Evolutionary conservation across 2,797 vertebrate genomes (phyloP).

Genomic region (Intellagama lesueurii): DNA sequence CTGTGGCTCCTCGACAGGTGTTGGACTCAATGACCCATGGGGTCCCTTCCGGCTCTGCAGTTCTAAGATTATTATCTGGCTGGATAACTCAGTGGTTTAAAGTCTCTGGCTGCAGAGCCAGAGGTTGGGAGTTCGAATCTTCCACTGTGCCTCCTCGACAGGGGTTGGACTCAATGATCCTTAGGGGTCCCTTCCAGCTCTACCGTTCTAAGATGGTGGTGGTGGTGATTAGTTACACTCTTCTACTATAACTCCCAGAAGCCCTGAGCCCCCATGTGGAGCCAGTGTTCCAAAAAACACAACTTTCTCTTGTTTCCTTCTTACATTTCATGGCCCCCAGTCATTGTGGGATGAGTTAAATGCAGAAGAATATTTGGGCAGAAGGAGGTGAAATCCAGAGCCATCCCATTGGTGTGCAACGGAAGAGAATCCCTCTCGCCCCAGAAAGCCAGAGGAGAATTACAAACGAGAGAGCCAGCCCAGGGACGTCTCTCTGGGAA

Average conservation of each 20-base stretch:
- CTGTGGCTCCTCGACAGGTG: too few species aligned
- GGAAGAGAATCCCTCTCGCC: neutral
- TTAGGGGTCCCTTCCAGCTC: too few species aligned
- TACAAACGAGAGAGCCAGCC: constrained; percentile 24
- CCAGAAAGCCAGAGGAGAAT: constrained; percentile 49
- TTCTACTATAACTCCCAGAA: neutral
- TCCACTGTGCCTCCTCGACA: too few species aligned
- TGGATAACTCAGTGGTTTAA: too few species aligned
- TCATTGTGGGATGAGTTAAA: neutral
- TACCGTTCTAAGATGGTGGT: too few species aligned
- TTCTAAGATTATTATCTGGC: too few species aligned
- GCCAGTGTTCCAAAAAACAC: neutral
- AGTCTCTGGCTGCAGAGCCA: too few species aligned
- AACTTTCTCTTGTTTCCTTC: neutral
- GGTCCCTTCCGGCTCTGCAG: too few species aligned
- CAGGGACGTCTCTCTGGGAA: constrained; percentile 19
- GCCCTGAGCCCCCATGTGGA: neutral
- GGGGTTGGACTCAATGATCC: too few species aligned
- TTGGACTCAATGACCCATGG: too few species aligned
- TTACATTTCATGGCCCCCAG: neutral
- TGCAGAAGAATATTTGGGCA: neutral
- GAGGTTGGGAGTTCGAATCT: too few species aligned
- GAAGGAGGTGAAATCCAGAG: neutral
- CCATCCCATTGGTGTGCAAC: neutral
- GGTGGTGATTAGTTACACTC: too few species aligned